These are phyloP conservation scores for Cariama cristata DNA, from an alignment of 2,113 vertebrate genomes.

Conservation along the genomic window DNA sequence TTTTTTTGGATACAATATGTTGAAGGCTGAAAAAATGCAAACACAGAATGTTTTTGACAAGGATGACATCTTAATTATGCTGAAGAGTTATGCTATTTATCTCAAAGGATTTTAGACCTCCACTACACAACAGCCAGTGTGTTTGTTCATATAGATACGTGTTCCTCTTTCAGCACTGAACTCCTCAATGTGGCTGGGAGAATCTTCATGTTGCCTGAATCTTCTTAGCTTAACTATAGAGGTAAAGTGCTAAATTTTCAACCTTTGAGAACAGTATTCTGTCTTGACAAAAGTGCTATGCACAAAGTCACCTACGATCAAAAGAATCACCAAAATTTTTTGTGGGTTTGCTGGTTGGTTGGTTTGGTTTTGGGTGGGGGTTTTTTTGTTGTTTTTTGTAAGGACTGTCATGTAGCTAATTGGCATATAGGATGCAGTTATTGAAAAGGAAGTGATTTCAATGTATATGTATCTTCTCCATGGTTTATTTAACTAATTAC, in stretches of 20 bases:
- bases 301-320: not conserved
- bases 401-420: not conserved
- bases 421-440: not conserved
- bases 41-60: not conserved
- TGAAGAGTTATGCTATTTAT: not conserved
- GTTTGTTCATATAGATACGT: not conserved
- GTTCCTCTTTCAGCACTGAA: not conserved
- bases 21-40: slow-evolving; percentile 6
- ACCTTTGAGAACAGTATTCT: not conserved
- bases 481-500: not conserved
- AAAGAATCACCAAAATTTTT: not conserved
- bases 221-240: not conserved
- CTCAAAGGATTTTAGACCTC: not conserved
- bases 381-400: not conserved
- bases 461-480: not conserved
- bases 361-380: not conserved
- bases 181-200: not conserved
- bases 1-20: not conserved
- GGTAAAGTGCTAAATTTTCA: not conserved
- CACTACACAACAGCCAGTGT: not conserved
- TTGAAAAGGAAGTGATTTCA: not conserved
- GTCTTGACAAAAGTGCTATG: not conserved
- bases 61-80: slow-evolving; percentile 29
- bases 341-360: not conserved
- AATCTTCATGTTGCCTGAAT: not conserved